These are phyloP conservation scores for Antheraea assamensis DNA, from an alignment of 2,888 invertebrate genomes.

Conservation along the genomic window DNA sequence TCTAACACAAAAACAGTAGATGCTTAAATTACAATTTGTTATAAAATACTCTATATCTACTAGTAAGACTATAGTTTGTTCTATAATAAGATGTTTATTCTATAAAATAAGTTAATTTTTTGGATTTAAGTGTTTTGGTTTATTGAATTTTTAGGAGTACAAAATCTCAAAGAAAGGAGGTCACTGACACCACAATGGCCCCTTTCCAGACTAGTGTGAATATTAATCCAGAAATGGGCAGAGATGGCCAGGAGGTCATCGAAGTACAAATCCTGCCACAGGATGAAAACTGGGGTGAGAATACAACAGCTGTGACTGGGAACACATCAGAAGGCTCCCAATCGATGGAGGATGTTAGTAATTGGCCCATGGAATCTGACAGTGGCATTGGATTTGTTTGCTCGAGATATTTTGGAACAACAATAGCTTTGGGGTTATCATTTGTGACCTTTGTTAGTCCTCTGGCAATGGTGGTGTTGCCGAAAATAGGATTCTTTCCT, in stretches of 20 bases:
- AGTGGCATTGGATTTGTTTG: conserved; percentile 88
- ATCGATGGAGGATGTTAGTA: conserved; percentile 94
- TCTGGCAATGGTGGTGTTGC: conserved; percentile 96
- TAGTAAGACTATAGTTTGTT: background rate
- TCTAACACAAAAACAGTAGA: no score
- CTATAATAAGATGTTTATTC: no score
- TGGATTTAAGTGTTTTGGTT: background rate
- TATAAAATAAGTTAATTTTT: background rate
- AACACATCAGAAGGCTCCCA: conserved; percentile 98
- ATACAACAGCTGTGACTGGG: conserved; percentile 97
- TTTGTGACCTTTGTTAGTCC: conserved; percentile 95
- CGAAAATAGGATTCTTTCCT: conserved; percentile 93
- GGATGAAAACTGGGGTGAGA: conserved; percentile 99
- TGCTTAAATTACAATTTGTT: background rate
- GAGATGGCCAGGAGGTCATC: conserved; percentile 94
- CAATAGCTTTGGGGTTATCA: conserved; percentile 89
- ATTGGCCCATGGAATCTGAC: conserved; percentile 90
- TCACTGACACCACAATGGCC: conserved; percentile 86
- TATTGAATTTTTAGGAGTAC: conserved; percentile 78
- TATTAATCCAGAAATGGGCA: conserved; percentile 87
- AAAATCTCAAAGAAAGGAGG: conserved; percentile 85
- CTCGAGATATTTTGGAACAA: conserved; percentile 91
- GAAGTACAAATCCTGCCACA: conserved; percentile 98
- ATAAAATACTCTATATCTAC: background rate
- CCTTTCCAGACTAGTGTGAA: conserved; percentile 94